phyloP scores from a whole-genome alignment of 2,113 vertebrate genomes.

The Nansenia antarctica region DNA sequence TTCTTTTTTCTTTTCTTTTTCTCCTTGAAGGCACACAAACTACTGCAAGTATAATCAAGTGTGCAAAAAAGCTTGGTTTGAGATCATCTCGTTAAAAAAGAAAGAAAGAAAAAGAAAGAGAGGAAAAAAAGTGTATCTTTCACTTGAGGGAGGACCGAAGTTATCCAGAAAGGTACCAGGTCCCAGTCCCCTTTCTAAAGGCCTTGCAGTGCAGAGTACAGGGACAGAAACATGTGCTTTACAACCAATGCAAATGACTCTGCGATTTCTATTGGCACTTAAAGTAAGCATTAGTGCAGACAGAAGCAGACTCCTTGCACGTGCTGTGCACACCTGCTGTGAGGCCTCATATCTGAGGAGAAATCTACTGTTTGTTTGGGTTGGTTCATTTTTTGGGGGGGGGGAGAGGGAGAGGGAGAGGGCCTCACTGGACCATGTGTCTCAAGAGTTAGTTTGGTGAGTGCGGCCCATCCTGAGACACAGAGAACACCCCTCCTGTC shows the following conservation, averaged over 20 bases:
- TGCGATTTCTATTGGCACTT: conserved; percentile 61
- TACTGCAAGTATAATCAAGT: conserved; percentile 60
- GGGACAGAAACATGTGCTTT: conserved; percentile 38
- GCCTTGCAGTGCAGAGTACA: conserved; percentile 29
- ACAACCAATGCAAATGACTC: conserved; percentile 30
- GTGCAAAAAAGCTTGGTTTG: conserved; percentile 74
- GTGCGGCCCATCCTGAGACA: too few species aligned
- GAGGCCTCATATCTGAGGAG: neutral
- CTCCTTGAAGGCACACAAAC: conserved; percentile 73
- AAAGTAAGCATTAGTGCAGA: conserved; percentile 34
- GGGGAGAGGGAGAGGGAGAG: neutral
- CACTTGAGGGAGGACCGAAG: conserved; percentile 14
- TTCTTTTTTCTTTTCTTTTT: conserved; percentile 32
- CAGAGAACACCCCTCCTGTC: neutral
- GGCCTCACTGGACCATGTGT: neutral
- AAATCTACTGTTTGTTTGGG: neutral
- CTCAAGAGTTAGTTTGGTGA: neutral
- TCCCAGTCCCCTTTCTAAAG: neutral
- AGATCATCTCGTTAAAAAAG: conserved; percentile 44
- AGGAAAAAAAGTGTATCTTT: neutral
- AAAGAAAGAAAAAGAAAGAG: conserved; percentile 6
- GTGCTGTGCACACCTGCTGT: conserved; percentile 13
- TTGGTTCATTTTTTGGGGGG: neutral
- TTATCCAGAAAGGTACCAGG: neutral
- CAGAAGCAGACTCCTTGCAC: conserved; percentile 12